Evolutionary conservation across 2,113 vertebrate species (phyloP).

Genomic region (Promerops cafer): DNA sequence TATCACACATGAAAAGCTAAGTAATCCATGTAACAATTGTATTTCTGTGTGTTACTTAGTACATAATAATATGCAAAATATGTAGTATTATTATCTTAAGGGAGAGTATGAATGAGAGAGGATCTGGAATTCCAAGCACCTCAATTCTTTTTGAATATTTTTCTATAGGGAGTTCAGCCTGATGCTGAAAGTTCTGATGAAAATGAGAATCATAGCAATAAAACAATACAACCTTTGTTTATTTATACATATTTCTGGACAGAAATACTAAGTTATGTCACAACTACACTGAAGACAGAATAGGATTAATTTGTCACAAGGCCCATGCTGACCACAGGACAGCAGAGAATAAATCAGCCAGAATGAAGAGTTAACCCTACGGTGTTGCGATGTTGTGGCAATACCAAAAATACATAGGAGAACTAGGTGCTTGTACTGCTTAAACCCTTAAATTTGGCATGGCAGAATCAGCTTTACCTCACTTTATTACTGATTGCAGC

Average conservation of each 20-base stretch:
- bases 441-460: not conserved
- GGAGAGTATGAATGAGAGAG: not conserved
- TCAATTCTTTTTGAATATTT: not conserved
- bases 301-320: not conserved
- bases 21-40: too few relatives aligned
- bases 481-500: not conserved
- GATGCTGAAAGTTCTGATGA: not conserved
- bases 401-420: not conserved
- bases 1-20: not conserved
- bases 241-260: not conserved
- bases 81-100: not conserved
- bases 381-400: accelerated
- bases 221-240: not conserved
- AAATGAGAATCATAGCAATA: not conserved
- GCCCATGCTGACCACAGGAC: not conserved
- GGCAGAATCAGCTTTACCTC: not conserved
- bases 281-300: not conserved
- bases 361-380: not conserved
- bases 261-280: not conserved
- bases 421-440: not conserved
- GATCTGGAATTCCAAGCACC: not conserved
- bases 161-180: not conserved
- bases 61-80: not conserved
- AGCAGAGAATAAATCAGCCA: not conserved
- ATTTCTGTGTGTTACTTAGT: not conserved